Evolutionary conservation across 1,140 invertebrate genomes (phyloP), one percentile per base, ranked within the genome.

Genomic region (Episyrphus balteatus): DNA sequence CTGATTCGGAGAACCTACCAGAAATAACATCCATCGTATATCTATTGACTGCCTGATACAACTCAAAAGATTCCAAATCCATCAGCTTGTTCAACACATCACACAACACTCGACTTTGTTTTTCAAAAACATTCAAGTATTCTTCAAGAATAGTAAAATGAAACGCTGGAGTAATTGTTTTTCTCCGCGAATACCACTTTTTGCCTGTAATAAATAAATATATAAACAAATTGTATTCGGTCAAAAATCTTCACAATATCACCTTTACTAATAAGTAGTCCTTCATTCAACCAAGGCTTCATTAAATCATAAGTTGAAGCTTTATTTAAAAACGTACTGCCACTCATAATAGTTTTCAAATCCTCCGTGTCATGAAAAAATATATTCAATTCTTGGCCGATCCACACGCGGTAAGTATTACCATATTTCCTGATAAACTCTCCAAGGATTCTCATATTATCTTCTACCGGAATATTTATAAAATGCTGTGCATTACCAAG

Each of bases 121-220:
- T 73, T 52, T 86, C 82, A 62, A 92, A 89, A 3, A 75, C 60
- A 60, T 71, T 56, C 53, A 74, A 61, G 75, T 91, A 93, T 55
- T 82, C 76, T 42, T 90, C 81, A 3, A 93, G 68, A 44, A 92
- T 87, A 56, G 82, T 81, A 57, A 90, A 91, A 66, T 92, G 89
- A 61, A 94, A 94, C 0, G 88, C 81, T 10, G 90, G 89, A 2
- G 86, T 86, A 9, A 94, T 69, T 40, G 92, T 73, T 67, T 86
- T 89, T 15, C 90, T 72, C n/a, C 86, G 71, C 12, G 71, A 68
- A 39, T 78, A 75, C 91, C 91, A 94, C 61, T 87, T 86, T 14
- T 63, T 54, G 31, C 75, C 76, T 1, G 8, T 5, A 26, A 26
- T 26, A 5, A 26, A 26, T 26, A 26, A 26, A 5, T 5, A 26